Conservation (phyloP, 1,140 invertebrate genomes). For the Drosophila lowei region DNA sequence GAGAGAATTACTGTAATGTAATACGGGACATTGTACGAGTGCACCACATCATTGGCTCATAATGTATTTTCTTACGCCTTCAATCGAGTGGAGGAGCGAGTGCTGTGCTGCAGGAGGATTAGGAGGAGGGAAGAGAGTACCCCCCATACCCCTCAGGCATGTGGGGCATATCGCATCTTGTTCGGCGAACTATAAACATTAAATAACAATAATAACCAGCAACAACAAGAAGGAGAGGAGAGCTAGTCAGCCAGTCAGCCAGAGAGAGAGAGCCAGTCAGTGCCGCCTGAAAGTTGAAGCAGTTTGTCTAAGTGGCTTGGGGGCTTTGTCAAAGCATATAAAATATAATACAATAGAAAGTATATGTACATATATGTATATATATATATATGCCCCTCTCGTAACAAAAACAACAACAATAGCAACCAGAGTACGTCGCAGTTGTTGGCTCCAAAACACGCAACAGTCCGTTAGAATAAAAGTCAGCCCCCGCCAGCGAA, state of each 20-base stretch:
- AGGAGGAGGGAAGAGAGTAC: no score
- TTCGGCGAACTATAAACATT: constrained; percentile 70
- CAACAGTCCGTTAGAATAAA: constrained; percentile 70
- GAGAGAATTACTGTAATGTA: constrained; percentile 12
- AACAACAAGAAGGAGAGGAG: constrained; percentile 32
- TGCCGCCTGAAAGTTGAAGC: constrained; percentile 65
- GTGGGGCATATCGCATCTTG: constrained; percentile 37
- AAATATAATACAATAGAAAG: constrained; percentile 72
- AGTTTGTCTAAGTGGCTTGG: constrained; percentile 70
- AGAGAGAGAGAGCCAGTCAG: no score
- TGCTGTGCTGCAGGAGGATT: not conserved
- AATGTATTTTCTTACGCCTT: constrained; percentile 51
- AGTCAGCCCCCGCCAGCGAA: constrained; percentile 40
- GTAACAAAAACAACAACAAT: constrained; percentile 35
- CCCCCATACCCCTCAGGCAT: no score
- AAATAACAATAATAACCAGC: constrained; percentile 74
- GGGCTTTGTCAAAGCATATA: constrained; percentile 67
- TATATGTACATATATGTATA: constrained; percentile 17
- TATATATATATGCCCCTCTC: not conserved
- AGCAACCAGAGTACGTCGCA: constrained; percentile 58
- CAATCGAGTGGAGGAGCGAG: constrained; percentile 29
- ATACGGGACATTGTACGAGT: constrained; percentile 5
- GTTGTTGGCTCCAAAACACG: constrained; percentile 75
- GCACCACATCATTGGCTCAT: constrained; percentile 29
- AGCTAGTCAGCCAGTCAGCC: not conserved